Evolutionary conservation across 2,888 invertebrate species (phyloP).

Genomic region (Gastrophysa polygoni): DNA sequence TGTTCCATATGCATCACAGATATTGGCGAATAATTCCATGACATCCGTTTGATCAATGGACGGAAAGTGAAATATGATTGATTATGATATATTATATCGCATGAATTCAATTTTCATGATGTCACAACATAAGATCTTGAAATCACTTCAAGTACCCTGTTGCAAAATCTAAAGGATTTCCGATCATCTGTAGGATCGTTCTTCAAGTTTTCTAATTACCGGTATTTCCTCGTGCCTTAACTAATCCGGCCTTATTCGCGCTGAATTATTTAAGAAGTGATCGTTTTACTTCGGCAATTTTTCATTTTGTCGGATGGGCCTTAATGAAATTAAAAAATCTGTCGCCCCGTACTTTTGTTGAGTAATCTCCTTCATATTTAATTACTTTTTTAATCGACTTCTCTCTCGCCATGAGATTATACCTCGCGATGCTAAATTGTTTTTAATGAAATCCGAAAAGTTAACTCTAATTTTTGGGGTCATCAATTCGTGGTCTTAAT

Average conservation of each 20-base stretch:
- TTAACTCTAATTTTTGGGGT: constrained; percentile 20
- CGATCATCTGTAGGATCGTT: constrained; percentile 51
- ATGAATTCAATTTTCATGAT: too few relatives aligned
- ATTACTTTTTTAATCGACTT: constrained; percentile 48
- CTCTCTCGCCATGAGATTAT: constrained; percentile 37
- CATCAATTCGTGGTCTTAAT: constrained; percentile 6
- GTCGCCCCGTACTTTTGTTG: constrained; percentile 31
- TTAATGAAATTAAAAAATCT: constrained; percentile 4
- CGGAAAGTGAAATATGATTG: too few relatives aligned
- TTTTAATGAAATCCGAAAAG: constrained; percentile 35
- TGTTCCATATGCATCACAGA: too few relatives aligned
- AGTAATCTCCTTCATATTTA: constrained; percentile 45
- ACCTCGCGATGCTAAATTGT: constrained; percentile 32
- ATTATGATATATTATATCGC: too few relatives aligned
- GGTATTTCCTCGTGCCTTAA: constrained; percentile 45
- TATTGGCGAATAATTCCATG: too few relatives aligned
- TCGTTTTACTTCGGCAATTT: constrained; percentile 48
- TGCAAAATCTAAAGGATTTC: constrained; percentile 50
- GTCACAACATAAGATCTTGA: too few relatives aligned
- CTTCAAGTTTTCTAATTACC: constrained; percentile 52
- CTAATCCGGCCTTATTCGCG: constrained; percentile 41
- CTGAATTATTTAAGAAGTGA: constrained; percentile 52
- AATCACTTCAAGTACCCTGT: neutral
- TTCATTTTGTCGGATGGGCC: constrained; percentile 45
- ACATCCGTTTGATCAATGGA: too few relatives aligned